Base-by-base conservation (phyloP, 1,140 invertebrate species). In the Euura lappo region DNA sequence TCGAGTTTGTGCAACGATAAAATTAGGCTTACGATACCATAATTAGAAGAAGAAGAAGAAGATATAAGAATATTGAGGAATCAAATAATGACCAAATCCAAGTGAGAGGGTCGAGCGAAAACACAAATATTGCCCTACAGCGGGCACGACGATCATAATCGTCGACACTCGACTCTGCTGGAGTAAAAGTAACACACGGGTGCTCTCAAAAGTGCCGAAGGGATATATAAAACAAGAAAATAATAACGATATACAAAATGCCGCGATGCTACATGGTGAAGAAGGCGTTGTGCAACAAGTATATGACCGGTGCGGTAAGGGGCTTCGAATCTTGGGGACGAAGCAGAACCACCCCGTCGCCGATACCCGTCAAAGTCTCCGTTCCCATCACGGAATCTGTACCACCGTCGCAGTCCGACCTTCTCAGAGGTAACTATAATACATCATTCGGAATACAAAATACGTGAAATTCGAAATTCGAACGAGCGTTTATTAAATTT, bases 261-360 rank as follows among this genome's bases (percentile, higher is more conserved):
- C 89, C 89, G 74, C 88, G 89, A 45, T 90, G 89, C 77, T 90
- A 90, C 73, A 90, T 89, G 89, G 89, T 90, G 72, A 90, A 90
- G 81, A 90, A 90, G 74, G 82, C 88, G 60, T 67, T 87, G 77
- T 88, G 88, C 87, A 89, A 88, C 85, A 90, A 90, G 84, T 89
- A 90, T 75, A 87, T 86, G 74, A 87, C 72, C 74, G 85, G 83
- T 73, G 81, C 87, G 66, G 78, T 82, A 71, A 83, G 84, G 74
- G 83, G 83, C 71, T 88, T 86, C 69, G 87, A 87, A 44, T 85
- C 73, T 65, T 86, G 84, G 86, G 78, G 77, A 68, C 83, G 83
- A 67, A 68, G 60, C 44, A 83, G 81, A 74, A 81, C 83, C 68
- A 84, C 79, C 60, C 79, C 72, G 71, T 73, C 86, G 60, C 81